Evolutionary conservation across 2,113 vertebrate genomes (phyloP), one percentile per base, ranked within the genome.

Genomic region (Leucopsar rothschildi): DNA sequence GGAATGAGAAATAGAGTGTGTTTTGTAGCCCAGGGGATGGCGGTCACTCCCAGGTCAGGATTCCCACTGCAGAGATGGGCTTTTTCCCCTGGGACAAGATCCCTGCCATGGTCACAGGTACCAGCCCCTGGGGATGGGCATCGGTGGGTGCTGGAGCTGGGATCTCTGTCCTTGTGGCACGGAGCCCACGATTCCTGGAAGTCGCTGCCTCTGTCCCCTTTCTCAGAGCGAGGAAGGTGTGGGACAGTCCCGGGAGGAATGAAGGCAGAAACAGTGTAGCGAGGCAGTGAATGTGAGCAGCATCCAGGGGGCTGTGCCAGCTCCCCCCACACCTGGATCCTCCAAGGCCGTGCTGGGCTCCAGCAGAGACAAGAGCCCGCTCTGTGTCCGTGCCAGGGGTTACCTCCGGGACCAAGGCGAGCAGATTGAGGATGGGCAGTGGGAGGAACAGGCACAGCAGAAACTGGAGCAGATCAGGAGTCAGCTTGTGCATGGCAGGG

Each of bases 121-220:
- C 10, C 20, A 44, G 12, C 20, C 45, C 39, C 22, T 4, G 22
- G 65, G 31, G 13, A 28, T 1, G 13, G 11, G 24, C 20, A 69
- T 21, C 40, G 2, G 44, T 27, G 69, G 49, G n/a, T 50, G 49
- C 49, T 50, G 49, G 49, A 8, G 60, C 1, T 3, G 6, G 31
- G 15, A 61, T 22, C 0, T 14, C 25, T 18, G 37, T 65, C 70
- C 69, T 53, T 1, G 8, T 1, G 5, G 18, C 56, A 6, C 0
- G 0, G 59, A 44, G 52, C n/a, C 2, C 18, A 5, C 0, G 0
- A 22, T 82, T 92, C 88, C 94, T 92, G 92, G 79, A 88, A 82
- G 6, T 44, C 33, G 8, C 68, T 61, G 87, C 71, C 35, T 64
- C 25, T 16, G 2, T 22, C 10, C 40, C 15, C 33, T 59, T 3